A percentile compares a stretch with the other conserved stretches of the same genome.
Conservation (phyloP, 1,140 invertebrate genomes). For the Hyposmocoma kahamanoa region DNA sequence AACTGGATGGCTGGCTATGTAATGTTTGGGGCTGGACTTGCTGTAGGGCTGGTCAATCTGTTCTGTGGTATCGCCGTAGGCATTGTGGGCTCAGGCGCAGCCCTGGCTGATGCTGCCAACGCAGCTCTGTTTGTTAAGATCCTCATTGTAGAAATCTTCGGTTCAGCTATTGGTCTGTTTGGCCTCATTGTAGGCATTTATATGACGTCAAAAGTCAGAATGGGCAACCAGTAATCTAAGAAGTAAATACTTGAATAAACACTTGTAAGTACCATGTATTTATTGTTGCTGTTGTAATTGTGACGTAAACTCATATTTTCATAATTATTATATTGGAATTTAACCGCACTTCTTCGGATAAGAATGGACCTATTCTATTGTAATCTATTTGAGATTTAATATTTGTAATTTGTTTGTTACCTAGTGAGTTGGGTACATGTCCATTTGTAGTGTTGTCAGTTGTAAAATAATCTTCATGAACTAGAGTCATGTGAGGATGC, state of each 20-base stretch:
- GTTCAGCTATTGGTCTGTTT: conserved; percentile 97
- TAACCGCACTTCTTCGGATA: not conserved
- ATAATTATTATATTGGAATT: conserved; percentile 1
- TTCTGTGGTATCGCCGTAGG: conserved; percentile 97
- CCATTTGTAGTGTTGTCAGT: too few relatives aligned
- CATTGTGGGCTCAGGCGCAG: conserved; percentile 96
- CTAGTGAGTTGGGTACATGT: too few relatives aligned
- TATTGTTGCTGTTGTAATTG: conserved; percentile 13
- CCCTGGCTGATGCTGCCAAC: conserved; percentile 96
- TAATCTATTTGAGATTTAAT: too few relatives aligned
- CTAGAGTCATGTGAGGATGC: too few relatives aligned
- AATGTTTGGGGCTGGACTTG: conserved; percentile 96
- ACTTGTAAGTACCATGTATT: conserved; percentile 41
- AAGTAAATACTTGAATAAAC: conserved; percentile 46
- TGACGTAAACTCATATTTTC: conserved; percentile 4
- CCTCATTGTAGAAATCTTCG: conserved; percentile 98
- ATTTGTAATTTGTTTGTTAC: too few relatives aligned
- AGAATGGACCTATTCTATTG: too few relatives aligned
- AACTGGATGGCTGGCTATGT: conserved; percentile 90
- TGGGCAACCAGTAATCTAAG: conserved; percentile 72
- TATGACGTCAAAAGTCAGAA: conserved; percentile 82
- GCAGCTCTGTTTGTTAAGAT: conserved; percentile 96
- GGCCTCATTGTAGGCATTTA: conserved; percentile 98
- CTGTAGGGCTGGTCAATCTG: conserved; percentile 95
- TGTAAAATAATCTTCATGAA: too few relatives aligned